Conservation (phyloP, 1,140 invertebrate species). For the Drosophila setifemur region DNA sequence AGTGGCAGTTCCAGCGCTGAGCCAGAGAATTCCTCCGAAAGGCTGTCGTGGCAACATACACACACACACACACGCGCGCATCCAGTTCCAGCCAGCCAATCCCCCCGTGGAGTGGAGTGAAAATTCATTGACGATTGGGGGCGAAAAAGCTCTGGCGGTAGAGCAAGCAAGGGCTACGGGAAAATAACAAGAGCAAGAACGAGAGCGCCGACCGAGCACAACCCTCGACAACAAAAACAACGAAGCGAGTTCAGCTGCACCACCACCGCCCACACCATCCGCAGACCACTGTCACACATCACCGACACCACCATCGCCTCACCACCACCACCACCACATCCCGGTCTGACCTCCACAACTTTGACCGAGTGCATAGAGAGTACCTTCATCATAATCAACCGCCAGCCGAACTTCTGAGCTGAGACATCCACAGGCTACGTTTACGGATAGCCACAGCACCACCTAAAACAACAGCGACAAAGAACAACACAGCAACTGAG, state of each 20-base stretch:
- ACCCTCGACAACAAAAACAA: constrained; percentile 72
- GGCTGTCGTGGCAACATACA: constrained; percentile 72
- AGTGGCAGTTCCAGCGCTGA: constrained; percentile 46
- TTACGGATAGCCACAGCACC: constrained; percentile 23
- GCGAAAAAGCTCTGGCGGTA: constrained; percentile 55
- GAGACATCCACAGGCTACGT: constrained; percentile 38
- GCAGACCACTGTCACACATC: constrained; percentile 16
- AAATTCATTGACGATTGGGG: constrained; percentile 70
- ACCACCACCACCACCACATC: constrained; percentile 21
- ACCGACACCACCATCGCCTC: constrained; percentile 6
- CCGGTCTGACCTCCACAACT: neutral
- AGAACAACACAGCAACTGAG: constrained; percentile 41
- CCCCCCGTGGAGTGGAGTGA: constrained; percentile 46
- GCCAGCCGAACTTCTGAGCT: constrained; percentile 35
- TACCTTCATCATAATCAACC: constrained; percentile 41
- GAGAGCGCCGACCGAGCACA: constrained; percentile 17
- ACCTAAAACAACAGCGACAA: constrained; percentile 24
- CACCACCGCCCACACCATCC: constrained; percentile 11
- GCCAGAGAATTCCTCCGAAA: constrained; percentile 71
- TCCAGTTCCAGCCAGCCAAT: constrained; percentile 45
- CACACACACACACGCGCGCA: constrained; percentile 57
- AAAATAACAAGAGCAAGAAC: constrained; percentile 11
- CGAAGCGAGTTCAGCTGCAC: constrained; percentile 72
- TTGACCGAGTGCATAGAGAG: constrained; percentile 51
- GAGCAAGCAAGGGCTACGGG: constrained; percentile 6